Base-by-base conservation (phyloP, 2,113 vertebrate species). In the Epinephelus cyanopodus region DNA sequence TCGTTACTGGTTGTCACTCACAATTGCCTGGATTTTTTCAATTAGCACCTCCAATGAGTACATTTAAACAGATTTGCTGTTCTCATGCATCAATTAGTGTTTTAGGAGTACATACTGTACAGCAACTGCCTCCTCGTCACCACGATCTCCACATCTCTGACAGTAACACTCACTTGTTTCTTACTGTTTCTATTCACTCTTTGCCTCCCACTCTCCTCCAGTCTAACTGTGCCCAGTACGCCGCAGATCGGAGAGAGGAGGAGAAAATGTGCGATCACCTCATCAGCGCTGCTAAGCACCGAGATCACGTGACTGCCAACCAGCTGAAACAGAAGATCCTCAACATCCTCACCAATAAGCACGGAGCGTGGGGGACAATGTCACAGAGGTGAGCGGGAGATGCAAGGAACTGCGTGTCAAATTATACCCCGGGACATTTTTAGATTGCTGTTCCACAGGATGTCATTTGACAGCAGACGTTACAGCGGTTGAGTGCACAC, bases 251-350 rank as follows among this genome's bases (percentile, higher is more conserved):
- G 65, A 95, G 97, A 82, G 98, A 99, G 75, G 98, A 99, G 86
- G 98, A 99, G 90, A 99, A 99, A 93, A 99, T 99, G 98, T 99
- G 98, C 58, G 98, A 99, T 82, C 98, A 99, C 72, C 97, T 99
- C 72, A 99, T 99, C 91, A 98, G 98, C n/a, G 98, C 98, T 0
- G 98, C 98, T 1, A 99, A 99, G 78, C 98, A 99, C 92, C 94
- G 98, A 68, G 98, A 99, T 84, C 98, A 99, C 0, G 98, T 99
- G 70, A 99, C 98, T 0, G 98, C 98, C 15, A 99, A 99, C 91
- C 98, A 99, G 85, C 95, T 99, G 81, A 99, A 99, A 79, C 98
- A 99, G 92, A 99, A 99, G 94, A 99, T 99, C 93, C 96, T 99
- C 72, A 99, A 99, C 92, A 99, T 99, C 74, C 93, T 99, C 60